Conservation (phyloP, 2,888 invertebrate genomes). For the Epistrophe grossulariae region DNA sequence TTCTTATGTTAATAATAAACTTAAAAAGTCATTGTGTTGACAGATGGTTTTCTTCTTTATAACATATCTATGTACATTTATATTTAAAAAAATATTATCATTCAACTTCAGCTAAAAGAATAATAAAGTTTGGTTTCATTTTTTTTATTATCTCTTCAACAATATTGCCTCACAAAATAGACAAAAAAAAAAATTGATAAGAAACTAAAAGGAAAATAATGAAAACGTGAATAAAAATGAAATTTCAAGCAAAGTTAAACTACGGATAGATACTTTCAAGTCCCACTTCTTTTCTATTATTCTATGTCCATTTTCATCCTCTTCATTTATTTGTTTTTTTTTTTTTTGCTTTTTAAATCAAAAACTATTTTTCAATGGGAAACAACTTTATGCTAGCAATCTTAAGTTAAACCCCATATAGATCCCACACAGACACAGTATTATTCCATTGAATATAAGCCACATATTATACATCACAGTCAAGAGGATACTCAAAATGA, state of each 20-base stretch:
- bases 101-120: slow-evolving; percentile 1
- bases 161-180: background rate
- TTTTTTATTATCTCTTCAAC: slow-evolving; percentile 28
- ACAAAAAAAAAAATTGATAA: background rate
- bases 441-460: background rate
- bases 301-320: background rate
- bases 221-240: slow-evolving; percentile 9
- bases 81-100: slow-evolving; percentile 2
- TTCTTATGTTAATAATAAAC: background rate
- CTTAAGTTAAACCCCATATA: background rate
- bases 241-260: background rate
- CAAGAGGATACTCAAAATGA: slow-evolving; percentile 1
- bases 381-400: slow-evolving; percentile 3
- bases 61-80: too few relatives aligned
- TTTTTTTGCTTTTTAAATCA: slow-evolving; percentile 1
- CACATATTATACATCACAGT: background rate
- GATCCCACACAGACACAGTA: slow-evolving; percentile 36
- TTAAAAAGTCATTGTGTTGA: slow-evolving; percentile 24
- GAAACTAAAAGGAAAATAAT: background rate
- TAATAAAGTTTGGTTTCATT: slow-evolving; percentile 14
- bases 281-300: slow-evolving; percentile 17
- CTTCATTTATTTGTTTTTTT: background rate
- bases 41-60: slow-evolving; percentile 17
- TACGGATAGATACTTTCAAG: background rate
- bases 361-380: slow-evolving; percentile 18